Base-by-base conservation (phyloP, 1,140 invertebrate genomes). In the Dryas iulia region DNA sequence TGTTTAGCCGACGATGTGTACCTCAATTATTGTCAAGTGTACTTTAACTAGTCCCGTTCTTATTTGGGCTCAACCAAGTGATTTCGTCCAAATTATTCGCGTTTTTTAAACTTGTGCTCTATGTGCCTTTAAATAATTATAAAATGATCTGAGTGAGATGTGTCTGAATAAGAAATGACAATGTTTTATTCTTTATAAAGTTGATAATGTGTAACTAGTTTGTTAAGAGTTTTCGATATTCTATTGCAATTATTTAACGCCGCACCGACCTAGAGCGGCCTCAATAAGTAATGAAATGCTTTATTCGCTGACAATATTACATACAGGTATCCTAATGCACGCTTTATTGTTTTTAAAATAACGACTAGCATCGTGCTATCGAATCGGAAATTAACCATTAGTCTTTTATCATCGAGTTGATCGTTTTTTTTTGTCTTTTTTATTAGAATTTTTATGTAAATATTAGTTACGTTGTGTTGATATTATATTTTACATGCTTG, bases 381-480 rank as follows among this genome's bases (percentile, higher is more conserved):
- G 39, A 47, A 47, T 8, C 14, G 39, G 39, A 47, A 47, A 47
- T 47, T 47, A 47, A 47, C 39, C 39, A 21, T 47, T 47, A 47
- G 39, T 47, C 39, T 47, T 3, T 21, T 47, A 47, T 47, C 39
- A 47, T 47, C 39, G 39, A 47, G 39, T 47, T 47, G 14, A 47
- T 47, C 39, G 39, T 47, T 47, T 47, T 47, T 18, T 59, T 59
- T 59, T 53, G 11, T 39, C 39, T 59, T 59, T 59, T 53, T 12
- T 39, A 52, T 39, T 62, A 28, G 39, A 52, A 52, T 67, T 23
- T 61, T 74, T 74, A 33, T 85, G 80, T 85, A 82, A 73, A 83
- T 85, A 85, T 80, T 78, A 82, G 71, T 79, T 81, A 73, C 63
- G 72, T 77, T 81, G 73, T 82, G 81, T 85, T 85, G 78, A 86